Evolutionary conservation across 2,113 vertebrate species (phyloP).

Genomic region (Otis tarda): DNA sequence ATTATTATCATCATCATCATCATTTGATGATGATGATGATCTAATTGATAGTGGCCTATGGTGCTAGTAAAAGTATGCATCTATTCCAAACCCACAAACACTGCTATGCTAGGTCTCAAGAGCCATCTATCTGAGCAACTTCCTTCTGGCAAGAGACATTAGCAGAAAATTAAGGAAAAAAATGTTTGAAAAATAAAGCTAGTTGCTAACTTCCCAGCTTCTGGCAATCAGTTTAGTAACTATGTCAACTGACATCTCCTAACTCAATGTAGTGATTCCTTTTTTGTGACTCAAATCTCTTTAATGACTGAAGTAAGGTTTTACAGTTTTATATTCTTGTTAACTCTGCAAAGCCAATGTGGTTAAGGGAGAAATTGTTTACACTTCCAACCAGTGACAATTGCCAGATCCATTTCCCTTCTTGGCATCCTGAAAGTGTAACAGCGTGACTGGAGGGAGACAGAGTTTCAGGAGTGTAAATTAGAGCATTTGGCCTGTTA

Average conservation of each 20-base stretch:
- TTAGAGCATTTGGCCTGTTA: conserved; percentile 32
- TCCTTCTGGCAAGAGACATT: not conserved
- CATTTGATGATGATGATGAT: no score
- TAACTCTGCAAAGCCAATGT: not conserved
- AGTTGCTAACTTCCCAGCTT: not conserved
- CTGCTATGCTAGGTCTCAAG: not conserved
- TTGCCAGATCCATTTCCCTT: conserved; percentile 52
- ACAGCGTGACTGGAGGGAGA: not conserved
- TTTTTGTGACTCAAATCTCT: conserved; percentile 10
- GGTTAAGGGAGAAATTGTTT: conserved; percentile 19
- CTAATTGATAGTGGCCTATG: not conserved
- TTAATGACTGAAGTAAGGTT: conserved; percentile 7
- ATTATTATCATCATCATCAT: not conserved
- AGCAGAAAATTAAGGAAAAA: not conserved
- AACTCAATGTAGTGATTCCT: not conserved
- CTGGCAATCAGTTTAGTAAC: not conserved
- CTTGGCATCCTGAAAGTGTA: conserved; percentile 22
- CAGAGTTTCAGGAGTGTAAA: conserved; percentile 19
- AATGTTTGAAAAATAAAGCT: not conserved
- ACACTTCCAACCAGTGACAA: conserved; percentile 12
- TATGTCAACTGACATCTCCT: not conserved
- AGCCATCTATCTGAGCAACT: not conserved
- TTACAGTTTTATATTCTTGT: not conserved
- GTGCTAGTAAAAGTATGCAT: not conserved
- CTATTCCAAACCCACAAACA: not conserved